A percentile compares a stretch with the other conserved stretches of the same genome.
These are phyloP conservation scores for Catostylus mosaicus DNA, from an alignment of 30 jellyfish, hydroid and myxozoan species.

Conservation along the genomic window DNA sequence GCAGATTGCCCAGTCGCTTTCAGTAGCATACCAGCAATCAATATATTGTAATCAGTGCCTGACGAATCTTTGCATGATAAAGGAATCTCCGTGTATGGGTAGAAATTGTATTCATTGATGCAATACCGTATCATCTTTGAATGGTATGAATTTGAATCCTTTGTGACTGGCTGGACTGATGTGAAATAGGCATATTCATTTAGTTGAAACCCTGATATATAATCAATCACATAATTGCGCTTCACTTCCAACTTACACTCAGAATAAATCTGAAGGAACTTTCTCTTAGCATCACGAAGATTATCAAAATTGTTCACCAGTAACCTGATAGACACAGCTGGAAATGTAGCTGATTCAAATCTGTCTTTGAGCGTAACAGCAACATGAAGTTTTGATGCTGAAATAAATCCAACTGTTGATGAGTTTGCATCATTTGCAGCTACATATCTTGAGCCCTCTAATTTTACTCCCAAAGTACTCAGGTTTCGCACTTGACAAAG, in stretches of 20 bases:
- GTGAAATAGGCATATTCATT: slow-evolving; percentile 34
- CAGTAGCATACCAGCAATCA: slow-evolving; percentile 47
- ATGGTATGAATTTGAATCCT: slow-evolving; percentile 6
- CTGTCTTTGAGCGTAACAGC: slow-evolving; percentile 10
- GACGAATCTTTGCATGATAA: slow-evolving; percentile 28
- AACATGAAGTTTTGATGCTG: background rate
- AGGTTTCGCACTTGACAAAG: slow-evolving; percentile 41
- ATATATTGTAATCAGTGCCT: slow-evolving; percentile 33
- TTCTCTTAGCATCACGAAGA: background rate
- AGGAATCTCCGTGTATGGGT: slow-evolving; percentile 54
- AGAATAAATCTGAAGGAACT: background rate
- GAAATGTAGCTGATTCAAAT: background rate
- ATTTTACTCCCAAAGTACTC: slow-evolving; percentile 1
- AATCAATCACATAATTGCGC: slow-evolving; percentile 10
- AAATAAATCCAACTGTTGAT: slow-evolving; percentile 38
- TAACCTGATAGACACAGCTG: slow-evolving; percentile 13
- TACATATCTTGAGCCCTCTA: slow-evolving; percentile 4
- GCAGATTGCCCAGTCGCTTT: slow-evolving; percentile 61
- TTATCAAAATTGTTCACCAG: background rate
- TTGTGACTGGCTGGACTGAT: slow-evolving; percentile 30
- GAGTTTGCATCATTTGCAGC: slow-evolving; percentile 30
- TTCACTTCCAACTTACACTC: background rate
- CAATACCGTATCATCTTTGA: slow-evolving; percentile 48
- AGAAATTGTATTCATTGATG: background rate
- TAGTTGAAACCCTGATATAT: slow-evolving; percentile 24